Percentiles rank a stretch among this genome's conserved stretches.
Evolutionary conservation across 2,888 invertebrate species (phyloP).

Genomic region (Chrysolina haemoptera): DNA sequence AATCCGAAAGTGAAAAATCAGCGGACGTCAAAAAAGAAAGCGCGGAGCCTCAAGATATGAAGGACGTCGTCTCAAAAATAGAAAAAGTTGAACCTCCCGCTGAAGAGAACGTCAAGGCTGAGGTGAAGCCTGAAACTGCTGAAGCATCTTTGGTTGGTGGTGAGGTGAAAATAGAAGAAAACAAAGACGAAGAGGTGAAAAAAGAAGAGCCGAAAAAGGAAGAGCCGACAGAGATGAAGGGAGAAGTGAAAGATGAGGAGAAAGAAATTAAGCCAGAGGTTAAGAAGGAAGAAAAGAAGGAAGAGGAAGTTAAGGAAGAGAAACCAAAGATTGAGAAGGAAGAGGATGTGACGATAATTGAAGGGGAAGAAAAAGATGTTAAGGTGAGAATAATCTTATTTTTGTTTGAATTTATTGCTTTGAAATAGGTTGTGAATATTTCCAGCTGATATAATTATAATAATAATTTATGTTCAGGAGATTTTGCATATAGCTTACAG

Average conservation of each 20-base stretch:
- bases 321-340: conserved; percentile 70
- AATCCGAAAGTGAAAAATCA: conserved; percentile 36
- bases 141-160: conserved; percentile 50
- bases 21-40: conserved; percentile 60
- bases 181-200: conserved; percentile 30
- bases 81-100: conserved; percentile 45
- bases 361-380: conserved; percentile 71
- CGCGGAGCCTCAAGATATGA: conserved; percentile 26
- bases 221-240: conserved; percentile 61
- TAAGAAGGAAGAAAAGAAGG: conserved; percentile 74
- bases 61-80: conserved; percentile 29
- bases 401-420: no score
- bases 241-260: conserved; percentile 69
- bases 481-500: no score
- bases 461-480: no score
- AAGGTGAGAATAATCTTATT: conserved; percentile 32
- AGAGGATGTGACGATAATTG: conserved; percentile 80
- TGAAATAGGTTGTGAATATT: no score
- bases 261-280: conserved; percentile 75
- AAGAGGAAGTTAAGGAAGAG: conserved; percentile 67
- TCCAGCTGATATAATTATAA: no score
- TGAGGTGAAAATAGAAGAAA: conserved; percentile 34
- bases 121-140: conserved; percentile 56
- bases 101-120: conserved; percentile 71
- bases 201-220: conserved; percentile 50